Conservation (phyloP, 2,888 invertebrate genomes). For the Drosophila macrothrix region DNA sequence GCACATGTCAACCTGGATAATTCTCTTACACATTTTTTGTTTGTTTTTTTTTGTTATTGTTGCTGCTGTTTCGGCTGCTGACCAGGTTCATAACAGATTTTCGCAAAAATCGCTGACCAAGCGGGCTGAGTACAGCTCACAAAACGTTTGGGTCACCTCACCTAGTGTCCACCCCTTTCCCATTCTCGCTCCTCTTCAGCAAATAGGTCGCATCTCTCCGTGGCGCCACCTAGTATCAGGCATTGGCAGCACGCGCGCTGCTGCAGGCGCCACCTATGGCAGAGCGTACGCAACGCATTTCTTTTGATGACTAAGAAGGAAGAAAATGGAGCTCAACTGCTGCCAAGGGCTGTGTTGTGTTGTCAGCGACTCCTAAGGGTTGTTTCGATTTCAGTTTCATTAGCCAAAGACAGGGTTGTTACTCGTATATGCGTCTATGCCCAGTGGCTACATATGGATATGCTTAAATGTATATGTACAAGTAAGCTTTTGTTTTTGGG, state of each 20-base stretch:
- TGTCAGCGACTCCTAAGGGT: slow-evolving; percentile 45
- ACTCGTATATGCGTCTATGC: background rate
- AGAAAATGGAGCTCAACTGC: slow-evolving; percentile 31
- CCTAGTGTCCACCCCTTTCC: background rate
- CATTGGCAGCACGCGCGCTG: background rate
- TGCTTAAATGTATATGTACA: too few species aligned
- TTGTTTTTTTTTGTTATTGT: background rate
- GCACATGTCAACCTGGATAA: slow-evolving; percentile 46
- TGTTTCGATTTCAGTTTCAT: slow-evolving; percentile 36
- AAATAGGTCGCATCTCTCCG: slow-evolving; percentile 2
- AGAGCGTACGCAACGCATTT: slow-evolving; percentile 37
- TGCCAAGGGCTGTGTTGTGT: slow-evolving; percentile 14
- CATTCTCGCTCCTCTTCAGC: background rate
- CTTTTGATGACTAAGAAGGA: slow-evolving; percentile 23
- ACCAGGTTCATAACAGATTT: slow-evolving; percentile 15
- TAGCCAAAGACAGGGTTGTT: slow-evolving; percentile 59
- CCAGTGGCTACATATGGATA: background rate
- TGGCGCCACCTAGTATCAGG: slow-evolving; percentile 62
- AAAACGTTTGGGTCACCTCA: slow-evolving; percentile 2
- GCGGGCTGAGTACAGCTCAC: background rate
- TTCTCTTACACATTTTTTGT: slow-evolving; percentile 19
- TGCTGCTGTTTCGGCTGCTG: background rate
- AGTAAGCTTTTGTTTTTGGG: slow-evolving; percentile 3
- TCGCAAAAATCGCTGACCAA: slow-evolving; percentile 28
- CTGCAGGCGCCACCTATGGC: slow-evolving; percentile 59